Evolutionary conservation across 2,797 vertebrate species (phyloP), one percentile per base, ranked within the genome.

Genomic region (Helicolenus hilgendorfi): DNA sequence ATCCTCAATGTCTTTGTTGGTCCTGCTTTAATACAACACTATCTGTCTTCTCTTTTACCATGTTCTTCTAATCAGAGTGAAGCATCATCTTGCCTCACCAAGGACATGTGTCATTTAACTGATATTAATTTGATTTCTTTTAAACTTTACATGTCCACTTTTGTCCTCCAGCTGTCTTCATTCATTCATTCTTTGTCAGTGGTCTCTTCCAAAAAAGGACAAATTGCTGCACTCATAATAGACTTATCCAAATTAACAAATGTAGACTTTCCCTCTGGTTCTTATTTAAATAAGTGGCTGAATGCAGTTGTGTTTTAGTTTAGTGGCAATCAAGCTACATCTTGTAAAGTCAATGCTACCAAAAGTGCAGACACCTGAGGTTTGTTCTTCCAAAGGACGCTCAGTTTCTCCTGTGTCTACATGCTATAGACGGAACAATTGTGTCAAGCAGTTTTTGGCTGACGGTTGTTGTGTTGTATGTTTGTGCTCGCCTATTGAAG

Each of bases 401-500:
- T 69, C 5, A 59, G 11, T 22, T 10, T 84, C 45, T 67, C 18
- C 7, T 71, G 53, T 13, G 0, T 11, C 31, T 45, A 45, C 41
- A 45, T 0, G 14, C 79, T 45, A 55, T 9, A 14, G 72, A 85
- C 8, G 1, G 62, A 89, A 74, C 69, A 55, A 62, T 88, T 70
- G 82, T 60, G 20, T 74, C 15, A 11, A 68, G 26, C 63, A 7
- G 67, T 77, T 77, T 77, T 89, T 91, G 76, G 91, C 76, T 11
- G 31, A 24, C 69, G 24, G 79, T 75, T 87, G 74, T 82, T 72
- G 79, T 89, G 91, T 81, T 83, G 84, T 83, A 78, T 87, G 83
- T 67, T 82, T 71, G 82, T 73, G 84, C 72, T 85, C 89, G 77
- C 90, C 88, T 59, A 56, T 91, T 97, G 96, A 97, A 96, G 87